Percentiles rank a stretch among this genome's conserved stretches.
Evolutionary conservation across 2,113 vertebrate genomes (phyloP).

Genomic region (Eptatretus burgeri): DNA sequence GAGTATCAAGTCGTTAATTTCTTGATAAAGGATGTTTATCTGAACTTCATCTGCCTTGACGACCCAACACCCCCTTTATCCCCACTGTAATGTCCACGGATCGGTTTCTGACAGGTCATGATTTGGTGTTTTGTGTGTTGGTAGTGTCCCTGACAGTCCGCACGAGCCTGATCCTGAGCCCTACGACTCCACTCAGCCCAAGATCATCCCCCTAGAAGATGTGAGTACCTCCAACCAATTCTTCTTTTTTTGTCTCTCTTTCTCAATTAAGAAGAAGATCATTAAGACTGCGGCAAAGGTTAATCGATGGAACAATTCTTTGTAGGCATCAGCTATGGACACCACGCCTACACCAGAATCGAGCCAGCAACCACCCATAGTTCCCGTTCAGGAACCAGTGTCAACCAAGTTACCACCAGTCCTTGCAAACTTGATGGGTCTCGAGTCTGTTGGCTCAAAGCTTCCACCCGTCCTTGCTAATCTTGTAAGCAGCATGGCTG

Average conservation of each 20-base stretch:
- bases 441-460: slow-evolving; percentile 20
- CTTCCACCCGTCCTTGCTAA: slow-evolving; percentile 59
- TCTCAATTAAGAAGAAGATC: background rate
- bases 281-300: background rate
- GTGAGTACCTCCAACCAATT: slow-evolving; percentile 14
- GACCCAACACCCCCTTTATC: too few relatives aligned
- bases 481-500: slow-evolving; percentile 38
- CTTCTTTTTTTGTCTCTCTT: background rate
- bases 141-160: slow-evolving; percentile 29
- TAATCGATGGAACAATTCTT: background rate
- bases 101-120: background rate
- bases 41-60: too few relatives aligned
- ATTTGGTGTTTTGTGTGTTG: background rate
- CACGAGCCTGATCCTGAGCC: slow-evolving; percentile 60
- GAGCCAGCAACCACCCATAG: background rate
- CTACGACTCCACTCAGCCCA: slow-evolving; percentile 47
- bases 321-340: background rate
- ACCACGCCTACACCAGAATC: background rate
- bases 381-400: background rate
- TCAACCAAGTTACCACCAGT: background rate
- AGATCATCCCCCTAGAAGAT: slow-evolving; percentile 58
- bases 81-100: too few relatives aligned
- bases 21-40: too few relatives aligned
- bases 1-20: too few relatives aligned
- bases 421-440: background rate